Evolutionary conservation across 92 coral and sea anemone species (phyloP).

Genomic region (Zoanthus sansibaricus): DNA sequence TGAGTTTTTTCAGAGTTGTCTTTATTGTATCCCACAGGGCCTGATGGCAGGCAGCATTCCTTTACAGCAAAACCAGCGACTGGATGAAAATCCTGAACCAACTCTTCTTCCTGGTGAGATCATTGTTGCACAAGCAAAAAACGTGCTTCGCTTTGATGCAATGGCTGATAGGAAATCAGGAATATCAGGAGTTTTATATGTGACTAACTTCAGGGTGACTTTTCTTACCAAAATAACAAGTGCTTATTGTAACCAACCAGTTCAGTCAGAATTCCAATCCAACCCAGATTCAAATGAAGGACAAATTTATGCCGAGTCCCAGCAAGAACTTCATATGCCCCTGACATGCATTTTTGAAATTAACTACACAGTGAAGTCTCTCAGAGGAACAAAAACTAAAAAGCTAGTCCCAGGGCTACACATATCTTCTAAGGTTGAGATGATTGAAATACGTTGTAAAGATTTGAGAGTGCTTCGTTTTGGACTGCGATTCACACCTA

Average conservation of each 20-base stretch:
- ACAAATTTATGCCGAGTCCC: slow-evolving; percentile 78
- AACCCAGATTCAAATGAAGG: slow-evolving; percentile 88
- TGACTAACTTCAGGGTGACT: slow-evolving; percentile 93
- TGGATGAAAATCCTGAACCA: slow-evolving; percentile 71
- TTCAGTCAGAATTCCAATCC: slow-evolving; percentile 91
- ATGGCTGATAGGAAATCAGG: slow-evolving; percentile 97
- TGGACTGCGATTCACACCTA: slow-evolving; percentile 90
- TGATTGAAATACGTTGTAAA: slow-evolving; percentile 89
- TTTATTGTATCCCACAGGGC: background rate
- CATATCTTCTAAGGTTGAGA: slow-evolving; percentile 75
- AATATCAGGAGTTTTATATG: slow-evolving; percentile 91
- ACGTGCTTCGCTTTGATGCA: slow-evolving; percentile 91
- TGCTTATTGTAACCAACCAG: slow-evolving; percentile 50
- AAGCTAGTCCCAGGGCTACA: slow-evolving; percentile 81
- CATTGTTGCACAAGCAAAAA: slow-evolving; percentile 85
- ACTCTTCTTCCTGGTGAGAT: slow-evolving; percentile 93
- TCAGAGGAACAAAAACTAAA: slow-evolving; percentile 79
- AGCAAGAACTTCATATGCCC: slow-evolving; percentile 93
- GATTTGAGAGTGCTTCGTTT: slow-evolving; percentile 92
- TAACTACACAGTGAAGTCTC: slow-evolving; percentile 64
- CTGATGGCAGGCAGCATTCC: slow-evolving; percentile 28
- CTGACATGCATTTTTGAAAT: slow-evolving; percentile 90
- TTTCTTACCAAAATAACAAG: slow-evolving; percentile 78
- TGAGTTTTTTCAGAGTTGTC: too few relatives aligned
- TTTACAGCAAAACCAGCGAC: background rate